phyloP scores from a whole-genome alignment of 2,797 vertebrate species.

The Pseudochromis fuscus region DNA sequence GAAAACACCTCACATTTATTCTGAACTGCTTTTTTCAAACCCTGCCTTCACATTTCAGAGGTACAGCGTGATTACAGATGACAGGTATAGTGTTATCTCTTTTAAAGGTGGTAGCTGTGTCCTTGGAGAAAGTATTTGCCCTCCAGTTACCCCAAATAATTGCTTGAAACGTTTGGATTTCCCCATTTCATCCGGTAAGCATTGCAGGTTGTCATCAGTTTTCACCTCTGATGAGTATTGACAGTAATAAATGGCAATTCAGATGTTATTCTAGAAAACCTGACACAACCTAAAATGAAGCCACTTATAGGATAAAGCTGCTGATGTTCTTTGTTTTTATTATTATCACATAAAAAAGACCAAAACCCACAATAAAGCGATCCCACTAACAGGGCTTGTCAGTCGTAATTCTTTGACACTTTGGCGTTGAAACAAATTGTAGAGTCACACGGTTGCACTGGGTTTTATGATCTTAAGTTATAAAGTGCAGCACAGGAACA shows the following conservation, averaged over 20 bases:
- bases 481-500: no score
- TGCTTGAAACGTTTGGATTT: not conserved
- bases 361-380: not conserved
- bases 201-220: not conserved
- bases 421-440: not conserved
- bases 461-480: not conserved
- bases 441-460: not conserved
- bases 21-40: conserved; percentile 46
- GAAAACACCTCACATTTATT: conserved; percentile 55
- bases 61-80: conserved; percentile 12
- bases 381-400: no score
- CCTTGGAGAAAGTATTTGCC: not conserved
- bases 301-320: not conserved
- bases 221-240: not conserved
- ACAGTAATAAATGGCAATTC: not conserved
- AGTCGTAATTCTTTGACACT: not conserved
- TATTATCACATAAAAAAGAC: not conserved
- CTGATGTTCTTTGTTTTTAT: not conserved
- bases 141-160: not conserved
- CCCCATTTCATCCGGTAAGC: not conserved
- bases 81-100: conserved; percentile 14
- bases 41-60: conserved; percentile 12
- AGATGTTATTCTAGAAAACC: not conserved
- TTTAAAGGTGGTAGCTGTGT: not conserved
- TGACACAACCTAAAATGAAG: no score